phyloP scores from a whole-genome alignment of 2,113 vertebrate genomes.

The Ibidorhyncha struthersii region DNA sequence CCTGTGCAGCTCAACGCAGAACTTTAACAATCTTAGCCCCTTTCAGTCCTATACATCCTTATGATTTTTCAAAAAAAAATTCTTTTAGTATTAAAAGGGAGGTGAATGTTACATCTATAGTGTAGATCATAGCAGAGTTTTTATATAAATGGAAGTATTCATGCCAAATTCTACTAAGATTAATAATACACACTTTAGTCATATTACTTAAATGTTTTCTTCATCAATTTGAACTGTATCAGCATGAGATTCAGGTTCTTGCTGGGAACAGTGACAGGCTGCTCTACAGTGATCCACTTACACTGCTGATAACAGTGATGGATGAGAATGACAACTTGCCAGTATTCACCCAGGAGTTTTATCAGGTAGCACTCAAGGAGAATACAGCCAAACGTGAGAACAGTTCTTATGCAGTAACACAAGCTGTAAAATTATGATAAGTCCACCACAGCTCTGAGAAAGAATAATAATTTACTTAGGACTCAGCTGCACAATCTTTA shows the following conservation, averaged over 20 bases:
- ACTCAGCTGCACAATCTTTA: neutral
- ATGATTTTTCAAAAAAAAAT: neutral
- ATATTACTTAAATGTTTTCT: neutral
- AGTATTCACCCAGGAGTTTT: constrained; percentile 74
- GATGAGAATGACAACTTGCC: constrained; percentile 79
- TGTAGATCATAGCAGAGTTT: neutral
- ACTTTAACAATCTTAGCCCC: neutral
- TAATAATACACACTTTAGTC: neutral
- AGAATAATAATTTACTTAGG: neutral
- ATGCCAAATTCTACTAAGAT: neutral
- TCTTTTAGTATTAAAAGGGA: neutral
- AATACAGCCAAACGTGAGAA: constrained; percentile 59
- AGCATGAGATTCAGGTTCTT: constrained; percentile 75
- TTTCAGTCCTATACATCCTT: neutral
- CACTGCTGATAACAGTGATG: constrained; percentile 72
- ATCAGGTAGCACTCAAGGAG: constrained; percentile 77
- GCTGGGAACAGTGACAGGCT: constrained; percentile 74
- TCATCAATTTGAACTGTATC: neutral
- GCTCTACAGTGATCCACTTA: constrained; percentile 73
- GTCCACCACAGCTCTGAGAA: neutral
- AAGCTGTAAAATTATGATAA: neutral
- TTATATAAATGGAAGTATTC: neutral
- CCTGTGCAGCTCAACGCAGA: neutral
- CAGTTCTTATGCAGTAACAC: neutral
- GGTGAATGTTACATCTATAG: neutral